Evolutionary conservation across 1,140 invertebrate genomes (phyloP).

Genomic region (Procambarus clarkii): DNA sequence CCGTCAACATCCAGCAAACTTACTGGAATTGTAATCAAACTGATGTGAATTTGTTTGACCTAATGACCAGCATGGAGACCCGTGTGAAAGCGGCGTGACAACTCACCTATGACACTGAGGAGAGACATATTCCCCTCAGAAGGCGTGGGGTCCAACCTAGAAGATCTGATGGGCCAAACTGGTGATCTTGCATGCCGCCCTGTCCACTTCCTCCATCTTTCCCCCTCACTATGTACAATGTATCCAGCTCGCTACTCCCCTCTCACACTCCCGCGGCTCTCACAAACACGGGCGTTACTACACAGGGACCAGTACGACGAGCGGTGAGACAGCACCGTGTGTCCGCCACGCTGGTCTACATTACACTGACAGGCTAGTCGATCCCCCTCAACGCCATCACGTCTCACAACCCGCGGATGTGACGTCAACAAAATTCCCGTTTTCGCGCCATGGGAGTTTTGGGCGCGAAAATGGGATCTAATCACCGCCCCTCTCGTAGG

Average conservation of each 20-base stretch:
- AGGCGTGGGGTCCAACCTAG: slow-evolving; percentile 45
- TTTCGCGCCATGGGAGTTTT: slow-evolving; percentile 52
- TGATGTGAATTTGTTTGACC: background rate
- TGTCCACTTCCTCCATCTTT: slow-evolving; percentile 55
- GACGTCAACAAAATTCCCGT: slow-evolving; percentile 69
- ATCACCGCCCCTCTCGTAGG: background rate
- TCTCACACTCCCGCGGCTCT: slow-evolving; percentile 29
- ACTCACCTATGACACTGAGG: slow-evolving; percentile 64
- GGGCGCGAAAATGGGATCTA: slow-evolving; percentile 52
- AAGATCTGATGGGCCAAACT: slow-evolving; percentile 36
- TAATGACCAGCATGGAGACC: too few species aligned
- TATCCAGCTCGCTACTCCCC: slow-evolving; percentile 16
- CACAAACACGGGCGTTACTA: slow-evolving; percentile 21
- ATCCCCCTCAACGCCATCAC: slow-evolving; percentile 60
- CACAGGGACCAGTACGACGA: slow-evolving; percentile 44
- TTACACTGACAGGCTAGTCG: slow-evolving; percentile 59
- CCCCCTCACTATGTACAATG: background rate
- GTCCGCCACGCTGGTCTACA: slow-evolving; percentile 67
- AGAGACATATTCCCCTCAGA: slow-evolving; percentile 65
- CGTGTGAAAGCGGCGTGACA: background rate
- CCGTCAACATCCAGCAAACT: background rate
- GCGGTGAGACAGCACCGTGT: slow-evolving; percentile 34
- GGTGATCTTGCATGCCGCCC: slow-evolving; percentile 23
- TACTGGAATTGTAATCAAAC: background rate
- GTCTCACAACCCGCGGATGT: slow-evolving; percentile 54